These are phyloP conservation scores for Machaerirhynchus nigripectus DNA, from an alignment of 2,113 vertebrate species.

Conservation along the genomic window DNA sequence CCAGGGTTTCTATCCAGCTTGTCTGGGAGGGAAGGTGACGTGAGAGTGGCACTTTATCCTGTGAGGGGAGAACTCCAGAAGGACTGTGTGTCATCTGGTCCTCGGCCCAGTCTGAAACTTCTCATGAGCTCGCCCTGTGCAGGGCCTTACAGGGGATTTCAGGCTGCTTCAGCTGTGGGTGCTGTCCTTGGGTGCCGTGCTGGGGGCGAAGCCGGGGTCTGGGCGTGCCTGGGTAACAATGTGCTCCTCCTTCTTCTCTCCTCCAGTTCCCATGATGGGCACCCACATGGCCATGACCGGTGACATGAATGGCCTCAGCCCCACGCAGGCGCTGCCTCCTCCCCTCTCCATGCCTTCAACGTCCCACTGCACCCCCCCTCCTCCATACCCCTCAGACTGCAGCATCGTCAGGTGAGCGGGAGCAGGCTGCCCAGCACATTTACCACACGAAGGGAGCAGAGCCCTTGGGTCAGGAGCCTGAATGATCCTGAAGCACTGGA, in stretches of 20 bases:
- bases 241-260: conserved; percentile 71
- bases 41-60: rapidly evolving
- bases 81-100: not conserved
- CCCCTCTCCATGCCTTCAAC: conserved; percentile 95
- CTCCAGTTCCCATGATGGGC: conserved; percentile 96
- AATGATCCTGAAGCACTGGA: not conserved
- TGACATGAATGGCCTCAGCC: conserved; percentile 96
- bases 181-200: not conserved
- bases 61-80: not conserved
- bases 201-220: rapidly evolving
- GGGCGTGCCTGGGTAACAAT: conserved; percentile 15
- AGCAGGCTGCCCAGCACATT: not conserved
- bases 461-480: not conserved
- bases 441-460: not conserved
- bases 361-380: conserved; percentile 97
- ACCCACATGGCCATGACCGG: conserved; percentile 93
- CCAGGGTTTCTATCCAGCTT: not conserved
- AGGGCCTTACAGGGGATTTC: not conserved
- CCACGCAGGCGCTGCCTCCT: conserved; percentile 89
- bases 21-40: not conserved
- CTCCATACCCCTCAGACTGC: conserved; percentile 98
- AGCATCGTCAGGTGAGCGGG: conserved; percentile 95
- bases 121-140: rapidly evolving
- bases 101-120: not conserved
- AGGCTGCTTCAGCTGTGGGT: not conserved